These are phyloP conservation scores for Trissolcus brochymenae DNA, from an alignment of 2,888 invertebrate genomes.

Conservation along the genomic window DNA sequence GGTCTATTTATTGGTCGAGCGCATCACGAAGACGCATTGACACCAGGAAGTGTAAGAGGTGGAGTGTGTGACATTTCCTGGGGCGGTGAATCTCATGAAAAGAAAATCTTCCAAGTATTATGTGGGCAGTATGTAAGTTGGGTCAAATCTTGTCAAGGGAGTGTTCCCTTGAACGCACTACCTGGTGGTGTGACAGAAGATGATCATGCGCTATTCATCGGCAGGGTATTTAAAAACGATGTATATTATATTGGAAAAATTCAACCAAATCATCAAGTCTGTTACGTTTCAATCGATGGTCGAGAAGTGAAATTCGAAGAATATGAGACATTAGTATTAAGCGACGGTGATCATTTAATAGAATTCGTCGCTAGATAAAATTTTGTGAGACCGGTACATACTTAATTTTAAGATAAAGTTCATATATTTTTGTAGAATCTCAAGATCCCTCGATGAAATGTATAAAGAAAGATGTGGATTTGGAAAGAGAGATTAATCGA, in stretches of 20 bases:
- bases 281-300: slow-evolving; percentile 66
- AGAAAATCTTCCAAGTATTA: slow-evolving; percentile 65
- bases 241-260: slow-evolving; percentile 67
- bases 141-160: slow-evolving; percentile 66
- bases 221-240: slow-evolving; percentile 66
- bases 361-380: slow-evolving; percentile 66
- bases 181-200: slow-evolving; percentile 69
- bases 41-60: slow-evolving; percentile 62
- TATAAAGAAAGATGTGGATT: background rate
- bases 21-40: slow-evolving; percentile 61
- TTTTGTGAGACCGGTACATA: background rate
- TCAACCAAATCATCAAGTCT: slow-evolving; percentile 68
- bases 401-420: slow-evolving; percentile 34
- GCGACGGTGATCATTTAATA: slow-evolving; percentile 56
- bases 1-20: slow-evolving; percentile 65
- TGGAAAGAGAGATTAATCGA: background rate
- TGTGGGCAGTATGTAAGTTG: slow-evolving; percentile 67
- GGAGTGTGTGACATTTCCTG: slow-evolving; percentile 61
- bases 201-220: slow-evolving; percentile 67
- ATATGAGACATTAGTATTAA: slow-evolving; percentile 71
- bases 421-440: slow-evolving; percentile 32
- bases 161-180: slow-evolving; percentile 69
- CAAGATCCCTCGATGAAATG: background rate
- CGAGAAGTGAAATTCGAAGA: slow-evolving; percentile 63
- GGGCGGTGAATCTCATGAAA: slow-evolving; percentile 62